Percentiles rank a stretch among this genome's conserved stretches.
Conservation (phyloP, 2,113 vertebrate genomes). For the Xiphorhynchus elegans region DNA sequence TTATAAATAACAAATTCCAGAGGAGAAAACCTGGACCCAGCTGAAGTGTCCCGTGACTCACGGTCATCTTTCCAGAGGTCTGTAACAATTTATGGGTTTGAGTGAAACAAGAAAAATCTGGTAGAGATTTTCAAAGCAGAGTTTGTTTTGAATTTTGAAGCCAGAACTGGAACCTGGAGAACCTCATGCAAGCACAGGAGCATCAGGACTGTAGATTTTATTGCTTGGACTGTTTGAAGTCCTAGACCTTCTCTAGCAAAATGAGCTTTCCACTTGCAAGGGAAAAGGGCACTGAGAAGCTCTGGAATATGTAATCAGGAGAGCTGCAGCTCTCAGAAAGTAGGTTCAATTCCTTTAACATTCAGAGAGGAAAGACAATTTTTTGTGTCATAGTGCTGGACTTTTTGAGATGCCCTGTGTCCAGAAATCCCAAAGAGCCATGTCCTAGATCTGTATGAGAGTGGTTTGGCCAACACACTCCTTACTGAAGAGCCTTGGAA, state of each 20-base stretch:
- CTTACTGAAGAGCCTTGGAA: background rate
- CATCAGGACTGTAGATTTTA: background rate
- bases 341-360: background rate
- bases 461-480: background rate
- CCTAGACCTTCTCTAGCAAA: background rate
- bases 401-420: background rate
- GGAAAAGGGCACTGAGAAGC: background rate
- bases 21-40: background rate
- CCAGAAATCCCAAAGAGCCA: background rate
- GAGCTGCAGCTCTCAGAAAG: background rate
- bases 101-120: background rate
- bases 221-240: background rate
- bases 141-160: slow-evolving; percentile 13
- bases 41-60: background rate
- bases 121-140: background rate
- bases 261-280: background rate
- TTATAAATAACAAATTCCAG: background rate
- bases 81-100: background rate
- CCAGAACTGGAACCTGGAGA: background rate
- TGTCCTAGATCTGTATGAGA: background rate
- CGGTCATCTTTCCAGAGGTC: background rate
- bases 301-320: background rate
- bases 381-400: background rate
- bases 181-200: background rate
- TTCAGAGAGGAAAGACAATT: background rate